Evolutionary conservation across 2,888 invertebrate genomes (phyloP), one percentile per base, ranked within the genome.

Genomic region (Acanthoscelides obtectus): DNA sequence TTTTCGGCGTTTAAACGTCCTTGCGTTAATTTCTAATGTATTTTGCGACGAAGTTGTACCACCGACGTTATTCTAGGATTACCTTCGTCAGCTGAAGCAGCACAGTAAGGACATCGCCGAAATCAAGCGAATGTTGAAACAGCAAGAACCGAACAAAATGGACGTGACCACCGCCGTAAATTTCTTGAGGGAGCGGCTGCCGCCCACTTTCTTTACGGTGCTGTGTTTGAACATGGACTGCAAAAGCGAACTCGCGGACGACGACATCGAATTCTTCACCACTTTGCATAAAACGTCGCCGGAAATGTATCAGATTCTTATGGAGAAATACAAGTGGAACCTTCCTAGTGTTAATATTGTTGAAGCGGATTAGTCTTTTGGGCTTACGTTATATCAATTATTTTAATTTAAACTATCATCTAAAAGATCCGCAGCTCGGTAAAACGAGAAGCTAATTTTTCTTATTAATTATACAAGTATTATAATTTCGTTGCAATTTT

Each of bases 301-400:
- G 4, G 80, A 81, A 71, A 76, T 80, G 22, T 85, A 84, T 77
- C 79, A 82, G 70, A 70, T 82, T 64, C 78, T 85, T 69, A 77
- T 77, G 25, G 80, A 83, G 20, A 82, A 83, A 72, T 83, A 81
- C 72, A 79, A 80, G 20, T 85, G 84, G 84, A 81, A 82, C 75
- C 76, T 85, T 70, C 84, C 84, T 22, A 77, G 79, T 73, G 77
- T 80, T 69, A 78, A 79, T 73, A 70, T 78, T 73, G 78, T 78
- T 12, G 79, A 78, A 12, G 45, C 45, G 1, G 45, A 45, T 45
- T 45, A 12, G 17, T 6, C 25, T 25, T 6, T 25, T 25, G 4
- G 6, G 25, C 6, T 25, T 6, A 25, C 25, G n/a, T n/a, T 25
- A 25, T 25, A 6, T 25, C 25, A 5, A 5, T 5, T 6, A 25